These are phyloP conservation scores for Peromyscus aztecus DNA, from an alignment of 2,797 vertebrate genomes.

Conservation along the genomic window DNA sequence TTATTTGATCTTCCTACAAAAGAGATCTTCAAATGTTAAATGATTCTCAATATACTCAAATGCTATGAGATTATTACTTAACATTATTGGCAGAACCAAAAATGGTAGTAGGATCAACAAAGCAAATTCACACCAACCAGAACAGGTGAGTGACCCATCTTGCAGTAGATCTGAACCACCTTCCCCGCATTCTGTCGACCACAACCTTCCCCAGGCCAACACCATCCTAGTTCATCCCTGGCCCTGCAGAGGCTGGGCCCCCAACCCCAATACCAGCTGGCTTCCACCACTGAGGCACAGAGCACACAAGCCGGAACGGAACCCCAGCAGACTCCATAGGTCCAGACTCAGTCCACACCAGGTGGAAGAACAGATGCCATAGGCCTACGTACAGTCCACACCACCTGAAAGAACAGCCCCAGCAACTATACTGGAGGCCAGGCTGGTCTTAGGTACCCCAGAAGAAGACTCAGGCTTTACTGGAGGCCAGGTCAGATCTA, in stretches of 20 bases:
- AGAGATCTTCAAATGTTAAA: constrained; percentile 55
- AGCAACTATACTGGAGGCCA: neutral
- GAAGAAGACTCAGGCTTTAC: neutral
- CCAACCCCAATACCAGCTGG: neutral
- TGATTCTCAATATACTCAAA: neutral
- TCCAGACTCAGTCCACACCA: neutral
- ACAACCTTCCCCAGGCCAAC: neutral
- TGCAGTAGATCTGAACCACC: neutral
- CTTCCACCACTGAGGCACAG: neutral
- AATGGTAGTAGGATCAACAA: neutral
- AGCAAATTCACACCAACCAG: neutral
- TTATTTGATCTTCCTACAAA: constrained; percentile 11
- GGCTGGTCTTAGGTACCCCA: neutral
- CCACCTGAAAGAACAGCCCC: neutral
- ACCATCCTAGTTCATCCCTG: neutral
- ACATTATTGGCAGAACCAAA: constrained; percentile 47
- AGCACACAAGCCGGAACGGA: neutral
- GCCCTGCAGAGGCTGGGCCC: neutral
- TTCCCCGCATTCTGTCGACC: neutral
- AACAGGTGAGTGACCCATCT: neutral
- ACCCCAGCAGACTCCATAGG: neutral
- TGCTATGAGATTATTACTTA: neutral
- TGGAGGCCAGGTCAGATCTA: neutral
- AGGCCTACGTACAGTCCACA: neutral
- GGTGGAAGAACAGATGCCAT: neutral